phyloP scores from a whole-genome alignment of 2,797 vertebrate genomes.

The Steatocranus sp. region DNA sequence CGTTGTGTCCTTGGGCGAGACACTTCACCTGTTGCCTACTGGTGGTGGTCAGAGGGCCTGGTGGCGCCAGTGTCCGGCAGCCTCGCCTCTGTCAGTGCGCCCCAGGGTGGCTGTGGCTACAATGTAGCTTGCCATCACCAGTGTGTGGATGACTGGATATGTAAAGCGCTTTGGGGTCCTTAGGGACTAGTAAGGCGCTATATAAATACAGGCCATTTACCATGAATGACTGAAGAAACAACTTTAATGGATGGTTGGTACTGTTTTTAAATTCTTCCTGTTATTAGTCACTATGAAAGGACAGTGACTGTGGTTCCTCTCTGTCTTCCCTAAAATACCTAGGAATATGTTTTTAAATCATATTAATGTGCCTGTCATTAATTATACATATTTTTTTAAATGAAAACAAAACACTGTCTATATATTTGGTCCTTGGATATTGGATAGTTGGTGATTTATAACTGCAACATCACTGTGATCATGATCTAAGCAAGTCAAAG shows the following conservation, averaged over 20 bases:
- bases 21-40: too few species aligned
- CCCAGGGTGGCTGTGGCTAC: too few species aligned
- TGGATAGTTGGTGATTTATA: background rate
- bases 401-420: background rate
- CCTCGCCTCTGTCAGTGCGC: too few species aligned
- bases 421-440: background rate
- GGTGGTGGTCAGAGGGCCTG: too few species aligned
- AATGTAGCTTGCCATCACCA: too few species aligned
- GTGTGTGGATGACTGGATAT: too few species aligned
- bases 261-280: background rate
- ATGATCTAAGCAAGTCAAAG: background rate
- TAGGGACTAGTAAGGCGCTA: too few species aligned
- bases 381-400: background rate
- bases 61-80: too few species aligned
- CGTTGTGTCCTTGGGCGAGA: too few species aligned
- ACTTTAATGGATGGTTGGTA: constrained; percentile 10
- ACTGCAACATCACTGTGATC: background rate
- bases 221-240: background rate
- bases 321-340: background rate
- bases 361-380: background rate
- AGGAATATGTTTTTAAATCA: background rate
- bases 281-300: background rate
- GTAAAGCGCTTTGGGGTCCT: too few species aligned
- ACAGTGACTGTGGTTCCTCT: background rate
- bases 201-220: too few species aligned